Evolutionary conservation across 2,888 invertebrate genomes (phyloP).

Genomic region (Oxyteleia sp.): DNA sequence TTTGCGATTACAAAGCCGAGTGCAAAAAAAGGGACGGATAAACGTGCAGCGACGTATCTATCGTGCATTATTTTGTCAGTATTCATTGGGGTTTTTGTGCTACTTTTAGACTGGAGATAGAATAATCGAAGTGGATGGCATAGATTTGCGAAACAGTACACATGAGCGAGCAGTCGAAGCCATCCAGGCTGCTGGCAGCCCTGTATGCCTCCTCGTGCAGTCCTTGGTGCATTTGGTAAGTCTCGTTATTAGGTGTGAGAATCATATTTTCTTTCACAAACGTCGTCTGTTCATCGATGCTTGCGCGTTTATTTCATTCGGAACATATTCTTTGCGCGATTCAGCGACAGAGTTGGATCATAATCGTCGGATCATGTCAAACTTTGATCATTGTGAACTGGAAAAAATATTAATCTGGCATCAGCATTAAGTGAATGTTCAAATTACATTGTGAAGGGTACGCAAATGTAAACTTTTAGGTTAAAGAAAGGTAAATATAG

Average conservation of each 20-base stretch:
- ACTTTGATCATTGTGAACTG: too few species aligned
- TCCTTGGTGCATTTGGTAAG: slow-evolving; percentile 92
- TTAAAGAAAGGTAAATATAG: too few species aligned
- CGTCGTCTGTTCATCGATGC: too few species aligned
- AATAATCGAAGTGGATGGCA: slow-evolving; percentile 96
- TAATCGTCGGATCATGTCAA: too few species aligned
- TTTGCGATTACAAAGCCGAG: slow-evolving; percentile 10
- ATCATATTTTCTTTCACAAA: too few species aligned
- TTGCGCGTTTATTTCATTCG: too few species aligned
- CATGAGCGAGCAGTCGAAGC: slow-evolving; percentile 98
- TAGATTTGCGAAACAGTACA: slow-evolving; percentile 95
- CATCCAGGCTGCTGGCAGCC: slow-evolving; percentile 96
- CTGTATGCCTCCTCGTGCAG: slow-evolving; percentile 96
- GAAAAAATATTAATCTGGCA: too few species aligned
- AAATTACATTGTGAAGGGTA: too few species aligned
- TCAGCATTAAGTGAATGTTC: too few species aligned
- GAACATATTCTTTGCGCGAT: too few species aligned
- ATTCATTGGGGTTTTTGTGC: slow-evolving; percentile 69
- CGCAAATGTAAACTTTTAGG: too few species aligned
- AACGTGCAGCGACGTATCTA: slow-evolving; percentile 11
- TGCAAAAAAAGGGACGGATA: slow-evolving; percentile 24
- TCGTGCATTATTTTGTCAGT: slow-evolving; percentile 47
- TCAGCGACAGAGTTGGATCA: too few species aligned
- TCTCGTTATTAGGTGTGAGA: slow-evolving; percentile 31
- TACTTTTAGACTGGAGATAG: slow-evolving; percentile 93